Base-by-base conservation (phyloP, 2,888 invertebrate species). In the Orthosia gracilis region DNA sequence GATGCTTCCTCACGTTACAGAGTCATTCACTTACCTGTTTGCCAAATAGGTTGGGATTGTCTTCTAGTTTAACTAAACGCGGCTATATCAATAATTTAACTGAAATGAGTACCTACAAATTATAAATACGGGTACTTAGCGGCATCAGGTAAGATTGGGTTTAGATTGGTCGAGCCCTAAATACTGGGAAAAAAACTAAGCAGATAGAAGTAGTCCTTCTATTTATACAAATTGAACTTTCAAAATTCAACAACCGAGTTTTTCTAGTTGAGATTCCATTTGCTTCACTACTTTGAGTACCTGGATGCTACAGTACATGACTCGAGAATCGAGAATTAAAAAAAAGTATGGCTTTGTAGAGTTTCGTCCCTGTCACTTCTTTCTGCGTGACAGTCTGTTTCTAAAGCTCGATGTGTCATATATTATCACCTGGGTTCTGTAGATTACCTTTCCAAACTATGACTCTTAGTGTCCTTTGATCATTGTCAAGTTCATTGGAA, bases 401-500 rank as follows among this genome's bases (percentile, higher is more conserved):
- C 40, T 61, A 49, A 26, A 40, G 0, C 17, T 69, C 15, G 26
- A 26, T 49, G 23, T 45, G 15, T 2, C 15, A 68, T 2, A 45
- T 7, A 54, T 54, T 26, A 15, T 50, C 2, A 17, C 11, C n/a
- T 4, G 13, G 12, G 15, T 68, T 40, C 17, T 55, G 21, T 18
- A 26, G 9, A 18, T 31, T 23, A 21, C 3, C 23, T 66, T 66
- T 31, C 64, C 47, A 7, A 69, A 55, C 2, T 50, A 58, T 63
- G 31, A 67, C 47, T 67, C 40, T 47, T 77, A 69, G 55, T 12
- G 18, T 71, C 47, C 40, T 26, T 62, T 69, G 18, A 45, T 75
- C 50, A 54, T 70, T 68, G 65, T 31, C 47, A 45, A 65, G 21
- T 70, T 50, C 47, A 69, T 52, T 55, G 70, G 67, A 70, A 18